Conservation (phyloP, 1,140 invertebrate species). For the Aphelenchoides fujianensis region DNA sequence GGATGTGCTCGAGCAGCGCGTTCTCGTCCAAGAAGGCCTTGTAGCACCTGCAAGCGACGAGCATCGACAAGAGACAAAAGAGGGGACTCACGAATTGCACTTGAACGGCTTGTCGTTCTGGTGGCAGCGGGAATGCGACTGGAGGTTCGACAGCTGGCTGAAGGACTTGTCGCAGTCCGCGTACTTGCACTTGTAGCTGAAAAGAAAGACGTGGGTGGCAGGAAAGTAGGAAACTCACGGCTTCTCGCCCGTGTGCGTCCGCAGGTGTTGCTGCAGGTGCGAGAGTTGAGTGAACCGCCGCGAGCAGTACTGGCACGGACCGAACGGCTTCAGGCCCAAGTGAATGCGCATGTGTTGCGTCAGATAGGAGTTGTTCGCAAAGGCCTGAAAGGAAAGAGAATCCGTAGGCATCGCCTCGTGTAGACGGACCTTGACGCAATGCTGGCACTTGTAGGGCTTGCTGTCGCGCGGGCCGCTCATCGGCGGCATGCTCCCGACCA, state of each 20-base stretch:
- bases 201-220: no score
- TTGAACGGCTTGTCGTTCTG: conserved; percentile 95
- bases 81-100: conserved; percentile 71
- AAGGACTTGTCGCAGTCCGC: conserved; percentile 97
- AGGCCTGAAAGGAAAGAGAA: conserved; percentile 68
- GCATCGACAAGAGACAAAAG: neutral
- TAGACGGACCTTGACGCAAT: conserved; percentile 78
- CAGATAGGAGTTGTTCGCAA: conserved; percentile 97
- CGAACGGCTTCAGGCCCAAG: conserved; percentile 84
- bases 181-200: conserved; percentile 96
- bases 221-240: no score
- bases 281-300: conserved; percentile 91
- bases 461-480: conserved; percentile 73
- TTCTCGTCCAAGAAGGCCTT: conserved; percentile 94
- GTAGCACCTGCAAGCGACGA: conserved; percentile 73
- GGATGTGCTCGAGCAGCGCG: conserved; percentile 91
- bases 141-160: conserved; percentile 93
- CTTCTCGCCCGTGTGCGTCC: conserved; percentile 79
- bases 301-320: conserved; percentile 58
- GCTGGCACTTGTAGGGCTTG: conserved; percentile 97
- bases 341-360: conserved; percentile 98
- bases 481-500: neutral
- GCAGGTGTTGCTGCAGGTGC: conserved; percentile 96
- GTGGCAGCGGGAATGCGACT: conserved; percentile 94
- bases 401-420: neutral